Percentiles rank a stretch among this genome's conserved stretches.
These are phyloP conservation scores for Adelphocoris suturalis DNA, from an alignment of 2,888 invertebrate genomes.

Conservation along the genomic window DNA sequence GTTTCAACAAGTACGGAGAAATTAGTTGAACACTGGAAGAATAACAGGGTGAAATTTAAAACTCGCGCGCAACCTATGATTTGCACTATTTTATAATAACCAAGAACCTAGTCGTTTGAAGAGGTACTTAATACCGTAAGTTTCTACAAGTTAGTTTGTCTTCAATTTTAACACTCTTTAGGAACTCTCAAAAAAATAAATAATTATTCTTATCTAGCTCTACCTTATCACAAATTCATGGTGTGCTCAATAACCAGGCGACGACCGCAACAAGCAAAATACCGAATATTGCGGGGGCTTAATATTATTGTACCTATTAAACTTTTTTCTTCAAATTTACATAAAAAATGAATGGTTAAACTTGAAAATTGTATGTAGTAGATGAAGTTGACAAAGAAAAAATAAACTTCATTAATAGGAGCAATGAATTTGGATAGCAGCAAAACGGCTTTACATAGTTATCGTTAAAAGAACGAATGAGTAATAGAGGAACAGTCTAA, in stretches of 20 bases:
- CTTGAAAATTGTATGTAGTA: not conserved
- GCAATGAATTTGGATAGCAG: not conserved
- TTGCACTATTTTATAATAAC: not conserved
- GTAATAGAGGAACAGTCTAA: conserved; percentile 6
- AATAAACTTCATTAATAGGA: not conserved
- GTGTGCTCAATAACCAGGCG: conserved; percentile 49
- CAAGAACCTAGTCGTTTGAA: not conserved
- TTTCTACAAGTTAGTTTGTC: not conserved
- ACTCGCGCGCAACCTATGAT: not conserved
- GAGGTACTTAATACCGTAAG: no score
- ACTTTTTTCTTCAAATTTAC: not conserved
- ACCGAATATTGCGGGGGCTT: not conserved
- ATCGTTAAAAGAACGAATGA: not conserved
- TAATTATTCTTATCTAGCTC: conserved; percentile 19
- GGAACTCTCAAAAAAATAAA: conserved; percentile 62
- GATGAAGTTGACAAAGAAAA: not conserved
- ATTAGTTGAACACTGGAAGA: not conserved
- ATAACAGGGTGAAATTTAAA: not conserved
- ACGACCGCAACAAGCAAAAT: not conserved
- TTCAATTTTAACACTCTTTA: conserved; percentile 2
- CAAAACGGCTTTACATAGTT: not conserved
- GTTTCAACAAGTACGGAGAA: no score
- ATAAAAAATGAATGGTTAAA: not conserved
- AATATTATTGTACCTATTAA: not conserved
- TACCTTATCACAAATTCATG: conserved; percentile 62